Base-by-base conservation (phyloP, 2,113 vertebrate species). In the Ceyx cyanopectus region DNA sequence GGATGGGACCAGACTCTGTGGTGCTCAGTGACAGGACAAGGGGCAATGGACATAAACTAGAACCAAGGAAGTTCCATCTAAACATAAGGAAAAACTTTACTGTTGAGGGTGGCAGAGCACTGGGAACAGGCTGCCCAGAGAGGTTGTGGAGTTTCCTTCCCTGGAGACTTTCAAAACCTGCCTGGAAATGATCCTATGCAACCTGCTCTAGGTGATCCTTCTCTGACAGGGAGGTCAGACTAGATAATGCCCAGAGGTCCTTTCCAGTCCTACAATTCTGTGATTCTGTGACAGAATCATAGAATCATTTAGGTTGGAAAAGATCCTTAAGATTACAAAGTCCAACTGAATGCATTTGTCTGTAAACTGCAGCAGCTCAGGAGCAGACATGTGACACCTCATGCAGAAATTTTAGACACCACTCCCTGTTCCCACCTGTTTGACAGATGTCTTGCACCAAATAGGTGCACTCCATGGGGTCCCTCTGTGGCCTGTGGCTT, bases 401-500 rank as follows among this genome's bases (percentile, higher is more conserved):
- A 65, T 6, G 3, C 16, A 19, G 14, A 32, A 7, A 18, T 21
- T 21, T 26, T 6, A 63, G 46, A 45, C 27, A 15, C 43, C n/a
- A 50, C 34, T 76, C 6, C 79, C 50, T 68, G 45, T 62, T 85
- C 51, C 50, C 56, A 54, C 20, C 7, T 3, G 0, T 53, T 46
- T 58, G 29, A 50, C 62, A 65, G 23, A 45, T 30, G 23, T 14
- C 58, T 65, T 65, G 58, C 8, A 57, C 57, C 37, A 79, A 72
- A 53, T 1, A 80, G 29, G n/a, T 76, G 41, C 2, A 0, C 15
- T 65, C 45, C 58, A 2, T 0, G 1, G 50, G 40, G 22, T 50
- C 54, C 67, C 63, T 69, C 51, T 0, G 0, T 27, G 16, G 37
- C 48, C 66, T 41, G 26, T 34, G 62, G 32, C 48, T 85, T 69